phyloP scores from a whole-genome alignment of 2,797 vertebrate genomes.

The Oreochromis mossambicus region DNA sequence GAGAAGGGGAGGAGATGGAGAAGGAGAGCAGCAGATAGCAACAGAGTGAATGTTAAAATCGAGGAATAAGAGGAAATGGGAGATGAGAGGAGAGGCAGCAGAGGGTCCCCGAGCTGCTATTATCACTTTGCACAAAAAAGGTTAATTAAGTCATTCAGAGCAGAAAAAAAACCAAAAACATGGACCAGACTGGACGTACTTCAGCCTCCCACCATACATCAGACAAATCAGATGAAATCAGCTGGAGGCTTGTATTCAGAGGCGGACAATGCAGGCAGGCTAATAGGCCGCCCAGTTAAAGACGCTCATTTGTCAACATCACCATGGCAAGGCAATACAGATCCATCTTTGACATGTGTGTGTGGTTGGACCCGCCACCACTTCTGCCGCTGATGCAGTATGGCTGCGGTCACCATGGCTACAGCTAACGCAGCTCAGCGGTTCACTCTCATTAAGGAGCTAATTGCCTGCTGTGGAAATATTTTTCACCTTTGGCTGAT shows the following conservation, averaged over 20 bases:
- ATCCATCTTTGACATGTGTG: slow-evolving; percentile 29
- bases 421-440: slow-evolving; percentile 17
- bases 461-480: slow-evolving; percentile 57
- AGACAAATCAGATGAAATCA: slow-evolving; percentile 19
- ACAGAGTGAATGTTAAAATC: neutral
- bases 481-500: slow-evolving; percentile 24
- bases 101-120: neutral
- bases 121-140: slow-evolving; percentile 30
- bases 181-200: neutral
- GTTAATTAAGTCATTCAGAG: slow-evolving; percentile 54
- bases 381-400: neutral
- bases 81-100: neutral
- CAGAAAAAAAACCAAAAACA: neutral
- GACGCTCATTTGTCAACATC: slow-evolving; percentile 62
- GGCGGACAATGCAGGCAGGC: neutral
- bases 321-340: neutral
- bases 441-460: slow-evolving; percentile 45
- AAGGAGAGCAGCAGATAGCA: neutral
- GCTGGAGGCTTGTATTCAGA: neutral
- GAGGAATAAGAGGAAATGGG: neutral
- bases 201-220: slow-evolving; percentile 6
- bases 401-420: slow-evolving; percentile 35
- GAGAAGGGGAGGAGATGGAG: neutral
- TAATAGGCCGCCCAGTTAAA: slow-evolving; percentile 15
- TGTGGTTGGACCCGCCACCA: neutral